Base-by-base conservation (phyloP, 2,797 vertebrate genomes). In the Cygnus olor region DNA sequence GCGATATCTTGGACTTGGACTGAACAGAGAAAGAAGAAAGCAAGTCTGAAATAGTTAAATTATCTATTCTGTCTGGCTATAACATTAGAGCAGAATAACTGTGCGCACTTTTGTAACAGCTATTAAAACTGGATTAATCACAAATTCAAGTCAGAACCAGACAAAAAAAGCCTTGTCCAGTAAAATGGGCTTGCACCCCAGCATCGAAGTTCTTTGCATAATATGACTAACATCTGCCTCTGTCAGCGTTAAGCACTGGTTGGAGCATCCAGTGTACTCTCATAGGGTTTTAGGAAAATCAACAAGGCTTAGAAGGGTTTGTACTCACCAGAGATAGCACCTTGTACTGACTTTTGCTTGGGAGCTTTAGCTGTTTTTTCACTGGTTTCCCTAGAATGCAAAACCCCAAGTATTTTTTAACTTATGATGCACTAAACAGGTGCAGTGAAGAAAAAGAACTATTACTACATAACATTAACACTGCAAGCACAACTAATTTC, bases 321-420 rank as follows among this genome's bases (percentile, higher is more conserved):
- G 13, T 56, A 97, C 98, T 95, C 92, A 98, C 98, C 89, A 16
- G 96, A 82, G 7, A 12, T 9, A 61, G 85, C 1, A 9, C 64
- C 97, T 91, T 95, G 92, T 45, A 5, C 60, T 10, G 89, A 32
- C 64, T 96, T 95, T 28, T 86, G 49, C 78, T 96, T 96, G 58
- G 61, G 66, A 90, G 91, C 97, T 93, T 94, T 95, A 10, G 30
- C 65, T 91, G 69, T 32, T 45, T 92, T 92, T 64, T 51, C 91
- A 44, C 81, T 83, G 28, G 73, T 68, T 95, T 92, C 87, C 93
- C 98, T 98, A 76, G 38, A 96, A 97, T 3, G 90, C 45, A 96
- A 87, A 90, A 64, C 10, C 74, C 64, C 28, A 53, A 80, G 45
- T 32, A 61, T 28, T 51, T 80, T 42, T 64, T 72, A 38, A 17